phyloP scores from a whole-genome alignment of 2,888 invertebrate genomes.

The Bruchidius siliquastri region DNA sequence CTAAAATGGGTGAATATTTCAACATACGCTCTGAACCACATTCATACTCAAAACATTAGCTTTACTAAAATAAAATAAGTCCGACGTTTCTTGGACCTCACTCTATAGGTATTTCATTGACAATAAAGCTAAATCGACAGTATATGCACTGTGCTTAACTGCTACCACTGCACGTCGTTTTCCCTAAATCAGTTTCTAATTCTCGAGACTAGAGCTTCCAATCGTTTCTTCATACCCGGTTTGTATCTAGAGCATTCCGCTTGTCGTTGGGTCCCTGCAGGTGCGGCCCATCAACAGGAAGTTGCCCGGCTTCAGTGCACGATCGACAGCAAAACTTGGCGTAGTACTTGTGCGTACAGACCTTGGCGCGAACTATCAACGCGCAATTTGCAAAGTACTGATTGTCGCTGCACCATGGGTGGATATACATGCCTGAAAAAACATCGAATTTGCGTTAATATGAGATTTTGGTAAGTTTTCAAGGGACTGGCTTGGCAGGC shows the following conservation, averaged over 20 bases:
- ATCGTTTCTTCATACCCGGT: not conserved
- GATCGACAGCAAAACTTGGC: conserved; percentile 91
- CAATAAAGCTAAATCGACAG: no score
- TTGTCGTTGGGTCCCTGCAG: conserved; percentile 20
- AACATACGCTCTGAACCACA: no score
- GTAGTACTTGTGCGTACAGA: conserved; percentile 87
- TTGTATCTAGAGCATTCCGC: not conserved
- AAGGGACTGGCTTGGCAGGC: no score
- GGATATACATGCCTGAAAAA: conserved; percentile 62
- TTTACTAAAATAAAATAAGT: no score
- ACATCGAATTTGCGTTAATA: conserved; percentile 9
- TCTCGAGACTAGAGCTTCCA: not conserved
- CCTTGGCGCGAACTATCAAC: conserved; percentile 77
- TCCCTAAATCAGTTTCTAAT: not conserved
- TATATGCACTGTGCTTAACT: not conserved
- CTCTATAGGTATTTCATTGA: not conserved
- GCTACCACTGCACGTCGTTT: not conserved
- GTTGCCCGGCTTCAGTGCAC: conserved; percentile 81
- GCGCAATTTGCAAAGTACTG: conserved; percentile 85
- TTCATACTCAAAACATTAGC: no score
- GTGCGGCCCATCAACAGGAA: conserved; percentile 52
- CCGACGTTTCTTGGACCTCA: not conserved
- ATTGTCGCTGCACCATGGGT: conserved; percentile 81
- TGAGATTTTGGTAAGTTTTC: no score
- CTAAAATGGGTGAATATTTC: no score